Percentiles rank a stretch among this genome's conserved stretches.
Conservation (phyloP, 2,888 invertebrate species). For the Hirtodrosophila alboralis region DNA sequence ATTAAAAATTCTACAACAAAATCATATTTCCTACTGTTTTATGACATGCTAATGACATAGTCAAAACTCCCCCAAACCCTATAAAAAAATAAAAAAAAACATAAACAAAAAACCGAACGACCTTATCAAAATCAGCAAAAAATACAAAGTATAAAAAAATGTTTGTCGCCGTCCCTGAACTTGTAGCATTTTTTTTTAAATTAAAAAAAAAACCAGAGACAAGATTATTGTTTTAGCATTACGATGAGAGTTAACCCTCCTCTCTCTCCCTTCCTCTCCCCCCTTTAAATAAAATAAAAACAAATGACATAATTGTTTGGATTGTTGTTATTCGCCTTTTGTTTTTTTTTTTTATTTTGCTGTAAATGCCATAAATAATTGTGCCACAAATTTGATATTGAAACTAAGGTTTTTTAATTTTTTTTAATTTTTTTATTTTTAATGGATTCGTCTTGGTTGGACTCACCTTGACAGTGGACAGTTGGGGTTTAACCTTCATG, state of each 20-base stretch:
- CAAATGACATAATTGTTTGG: conserved; percentile 71
- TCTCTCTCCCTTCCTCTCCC: no score
- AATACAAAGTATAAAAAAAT: conserved; percentile 15
- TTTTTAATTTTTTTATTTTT: no score
- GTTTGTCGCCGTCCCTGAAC: conserved; percentile 63
- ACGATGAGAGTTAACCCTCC: conserved; percentile 4
- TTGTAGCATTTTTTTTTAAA: no score
- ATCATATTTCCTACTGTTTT: conserved; percentile 37
- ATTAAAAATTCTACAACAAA: conserved; percentile 14
- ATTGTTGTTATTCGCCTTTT: conserved; percentile 6
- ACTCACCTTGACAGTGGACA: conserved; percentile 80
- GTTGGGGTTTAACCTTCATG: conserved; percentile 77
- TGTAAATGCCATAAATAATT: conserved; percentile 32
- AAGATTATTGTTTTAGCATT: conserved; percentile 56
- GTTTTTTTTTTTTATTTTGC: conserved; percentile 4
- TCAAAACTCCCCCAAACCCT: not conserved
- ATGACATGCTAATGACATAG: conserved; percentile 62
- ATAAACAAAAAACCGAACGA: conserved; percentile 24
- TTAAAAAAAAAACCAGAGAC: conserved; percentile 20
- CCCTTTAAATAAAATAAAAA: conserved; percentile 21
- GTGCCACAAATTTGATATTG: conserved; percentile 27
- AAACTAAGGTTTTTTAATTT: no score
- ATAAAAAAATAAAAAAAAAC: no score
- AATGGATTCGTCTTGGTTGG: conserved; percentile 8
- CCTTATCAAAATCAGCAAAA: conserved; percentile 32